Base-by-base conservation (phyloP, 2,113 vertebrate genomes). In the Cochlearius cochlearius region DNA sequence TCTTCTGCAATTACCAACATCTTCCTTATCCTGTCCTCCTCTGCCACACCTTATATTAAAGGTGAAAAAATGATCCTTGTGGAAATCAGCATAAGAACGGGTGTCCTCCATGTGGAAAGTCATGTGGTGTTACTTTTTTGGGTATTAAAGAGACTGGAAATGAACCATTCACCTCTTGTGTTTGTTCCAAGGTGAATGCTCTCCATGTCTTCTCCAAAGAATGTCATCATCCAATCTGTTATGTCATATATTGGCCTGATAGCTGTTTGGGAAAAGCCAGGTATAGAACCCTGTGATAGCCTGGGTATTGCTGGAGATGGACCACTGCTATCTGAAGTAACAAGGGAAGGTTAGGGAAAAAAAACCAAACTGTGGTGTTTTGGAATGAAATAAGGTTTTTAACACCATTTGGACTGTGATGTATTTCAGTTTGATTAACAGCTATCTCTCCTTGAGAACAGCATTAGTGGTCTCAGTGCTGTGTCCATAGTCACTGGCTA, bases 271-370 rank as follows among this genome's bases (percentile, higher is more conserved):
- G 15, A 76, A 34, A 79, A 92, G 50, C 12, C 34, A 83, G n/a
- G 86, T 36, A 11, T 20, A 72, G 15, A 80, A 3, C 10, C 18
- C 15, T 66, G 34, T 0, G 0, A 55, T 29, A 84, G 30, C 19
- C 14, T 56, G 34, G 6, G 7, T 79, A 18, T 19, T 64, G 26
- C 47, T 71, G 25, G 32, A 84, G 56, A 22, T 17, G 13, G 15
- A 72, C 20, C 30, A 36, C 30, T 39, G 39, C 14, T 85, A 50
- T 50, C 47, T 85, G 49, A 80, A 69, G 19, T 69, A 73, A 81
- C 27, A 81, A 53, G 7, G 18, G n/a, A 77, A 62, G 8, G 11
- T 20, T 67, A 56, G 27, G 26, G n/a, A 1, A 62, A 74, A 72
- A 62, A 91, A 74, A 68, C 5, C 5, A 12, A 90, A 34, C 18